phyloP scores from a whole-genome alignment of 2,113 vertebrate species.

The Peromyscus maniculatus region DNA sequence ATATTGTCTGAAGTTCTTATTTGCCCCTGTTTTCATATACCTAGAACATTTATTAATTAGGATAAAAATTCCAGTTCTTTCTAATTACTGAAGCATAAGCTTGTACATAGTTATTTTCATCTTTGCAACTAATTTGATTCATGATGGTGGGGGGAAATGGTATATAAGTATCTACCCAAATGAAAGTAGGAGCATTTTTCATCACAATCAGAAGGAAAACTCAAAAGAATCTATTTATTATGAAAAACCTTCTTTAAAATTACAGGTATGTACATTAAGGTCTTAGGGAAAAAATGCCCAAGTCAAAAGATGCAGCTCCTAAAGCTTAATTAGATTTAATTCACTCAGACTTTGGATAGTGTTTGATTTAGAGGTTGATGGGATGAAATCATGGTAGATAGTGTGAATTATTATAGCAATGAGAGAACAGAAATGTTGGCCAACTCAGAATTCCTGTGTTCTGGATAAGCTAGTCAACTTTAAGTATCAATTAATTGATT shows the following conservation, averaged over 20 bases:
- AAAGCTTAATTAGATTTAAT: conserved; percentile 26
- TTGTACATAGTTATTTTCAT: background rate
- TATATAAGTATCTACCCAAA: background rate
- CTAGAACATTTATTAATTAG: background rate
- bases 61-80: conserved; percentile 18
- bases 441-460: background rate
- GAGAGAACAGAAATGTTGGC: background rate
- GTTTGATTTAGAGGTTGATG: conserved; percentile 28
- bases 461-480: background rate
- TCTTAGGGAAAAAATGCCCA: background rate
- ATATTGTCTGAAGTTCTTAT: conserved; percentile 14
- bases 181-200: background rate
- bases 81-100: conserved; percentile 25
- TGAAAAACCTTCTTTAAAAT: background rate
- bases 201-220: background rate
- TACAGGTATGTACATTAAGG: background rate
- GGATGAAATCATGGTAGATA: background rate
- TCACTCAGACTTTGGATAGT: background rate
- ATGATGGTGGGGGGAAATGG: background rate
- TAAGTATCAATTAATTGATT: background rate
- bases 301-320: background rate
- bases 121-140: background rate
- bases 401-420: background rate
- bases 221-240: background rate
- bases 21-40: background rate